A percentile compares a stretch with the other conserved stretches of the same genome.
Conservation (phyloP, 2,113 vertebrate genomes). For the Thalassarche chlororhynchos region DNA sequence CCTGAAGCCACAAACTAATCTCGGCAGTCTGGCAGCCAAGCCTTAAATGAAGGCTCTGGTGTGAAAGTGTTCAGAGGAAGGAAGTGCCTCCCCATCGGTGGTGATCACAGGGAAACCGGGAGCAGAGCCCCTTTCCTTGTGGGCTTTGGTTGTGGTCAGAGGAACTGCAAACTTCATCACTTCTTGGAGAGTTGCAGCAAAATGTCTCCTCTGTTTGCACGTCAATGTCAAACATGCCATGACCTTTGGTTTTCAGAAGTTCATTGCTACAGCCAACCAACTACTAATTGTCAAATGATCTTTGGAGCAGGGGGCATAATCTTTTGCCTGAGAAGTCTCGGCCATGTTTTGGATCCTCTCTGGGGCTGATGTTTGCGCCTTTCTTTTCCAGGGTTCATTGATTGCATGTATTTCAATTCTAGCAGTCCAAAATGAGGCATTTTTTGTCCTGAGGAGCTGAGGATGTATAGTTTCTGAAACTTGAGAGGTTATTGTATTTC, state of each 20-base stretch:
- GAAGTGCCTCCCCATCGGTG: background rate
- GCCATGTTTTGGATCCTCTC: background rate
- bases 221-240: background rate
- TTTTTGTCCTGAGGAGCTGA: background rate
- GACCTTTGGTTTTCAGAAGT: background rate
- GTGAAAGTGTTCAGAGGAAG: background rate
- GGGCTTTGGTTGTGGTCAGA: background rate
- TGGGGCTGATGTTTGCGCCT: background rate
- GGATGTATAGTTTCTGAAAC: background rate
- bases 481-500: background rate
- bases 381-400: background rate
- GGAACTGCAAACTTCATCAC: background rate
- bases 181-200: background rate
- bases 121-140: background rate
- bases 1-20: background rate
- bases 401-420: background rate
- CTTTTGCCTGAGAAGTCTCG: background rate
- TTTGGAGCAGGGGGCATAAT: background rate
- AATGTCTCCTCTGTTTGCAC: background rate
- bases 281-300: background rate
- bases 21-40: slow-evolving; percentile 6
- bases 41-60: background rate
- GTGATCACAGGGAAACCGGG: background rate
- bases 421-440: background rate
- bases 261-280: background rate